A percentile compares a stretch with the other conserved stretches of the same genome.
These are phyloP conservation scores for Drosophila ogumai DNA, from an alignment of 1,140 invertebrate species.

Conservation along the genomic window DNA sequence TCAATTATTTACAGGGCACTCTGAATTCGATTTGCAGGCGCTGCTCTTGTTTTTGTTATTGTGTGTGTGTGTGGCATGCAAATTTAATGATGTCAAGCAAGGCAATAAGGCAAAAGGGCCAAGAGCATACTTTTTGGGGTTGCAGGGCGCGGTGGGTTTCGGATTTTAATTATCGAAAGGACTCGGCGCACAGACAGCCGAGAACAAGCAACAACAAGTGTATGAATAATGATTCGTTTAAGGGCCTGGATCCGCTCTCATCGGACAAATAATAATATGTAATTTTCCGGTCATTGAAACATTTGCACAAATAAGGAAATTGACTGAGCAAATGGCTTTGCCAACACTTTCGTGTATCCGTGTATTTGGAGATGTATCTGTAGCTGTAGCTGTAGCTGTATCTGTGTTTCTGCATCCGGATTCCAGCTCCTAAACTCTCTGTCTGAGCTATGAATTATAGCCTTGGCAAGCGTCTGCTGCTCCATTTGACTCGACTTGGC, in stretches of 20 bases:
- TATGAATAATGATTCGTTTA: conserved; percentile 70
- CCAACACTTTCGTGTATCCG: conserved; percentile 36
- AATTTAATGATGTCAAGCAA: conserved; percentile 66
- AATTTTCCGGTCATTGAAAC: conserved; percentile 81
- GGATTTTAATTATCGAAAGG: conserved; percentile 72
- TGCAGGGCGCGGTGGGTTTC: conserved; percentile 14
- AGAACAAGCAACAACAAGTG: conserved; percentile 31
- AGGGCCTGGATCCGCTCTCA: conserved; percentile 33
- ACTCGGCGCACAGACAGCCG: conserved; percentile 7
- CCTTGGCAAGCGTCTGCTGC: conserved; percentile 51
- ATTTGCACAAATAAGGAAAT: conserved; percentile 77
- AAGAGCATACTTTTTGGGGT: conserved; percentile 58
- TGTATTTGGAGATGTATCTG: not conserved
- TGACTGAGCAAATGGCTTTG: conserved; percentile 68
- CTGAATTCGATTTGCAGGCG: conserved; percentile 1
- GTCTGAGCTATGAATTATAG: conserved; percentile 67
- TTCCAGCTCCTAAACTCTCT: conserved; percentile 6
- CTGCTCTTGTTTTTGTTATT: conserved; percentile 26
- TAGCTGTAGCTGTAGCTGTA: conserved; percentile 1
- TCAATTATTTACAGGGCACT: conserved; percentile 18
- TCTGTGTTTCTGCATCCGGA: conserved; percentile 34
- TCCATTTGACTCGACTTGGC: conserved; percentile 41
- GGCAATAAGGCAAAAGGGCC: conserved; percentile 31
- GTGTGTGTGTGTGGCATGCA: conserved; percentile 21
- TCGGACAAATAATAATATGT: conserved; percentile 79